Evolutionary conservation across 2,113 vertebrate species (phyloP).

Genomic region (Eonycteris spelaea): DNA sequence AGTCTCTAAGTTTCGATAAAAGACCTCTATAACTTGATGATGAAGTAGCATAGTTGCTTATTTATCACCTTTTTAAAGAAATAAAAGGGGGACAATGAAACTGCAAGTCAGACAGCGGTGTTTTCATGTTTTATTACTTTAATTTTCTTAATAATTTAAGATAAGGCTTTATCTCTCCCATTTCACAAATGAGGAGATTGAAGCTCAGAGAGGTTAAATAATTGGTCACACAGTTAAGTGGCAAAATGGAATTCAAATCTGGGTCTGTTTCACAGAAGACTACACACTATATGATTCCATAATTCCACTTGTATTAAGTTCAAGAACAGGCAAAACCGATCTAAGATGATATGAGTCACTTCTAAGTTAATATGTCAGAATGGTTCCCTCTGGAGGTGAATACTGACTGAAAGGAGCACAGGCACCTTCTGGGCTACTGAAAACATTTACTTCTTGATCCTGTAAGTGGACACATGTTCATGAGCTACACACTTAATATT

Average conservation of each 20-base stretch:
- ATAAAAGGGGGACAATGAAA: background rate
- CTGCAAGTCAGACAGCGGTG: background rate
- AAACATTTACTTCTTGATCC: background rate
- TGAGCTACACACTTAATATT: background rate
- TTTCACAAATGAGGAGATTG: slow-evolving; percentile 10
- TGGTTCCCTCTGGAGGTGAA: background rate
- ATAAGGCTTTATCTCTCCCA: background rate
- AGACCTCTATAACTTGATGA: background rate
- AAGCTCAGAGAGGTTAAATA: background rate
- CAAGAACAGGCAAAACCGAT: background rate
- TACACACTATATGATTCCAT: background rate
- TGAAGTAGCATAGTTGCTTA: background rate
- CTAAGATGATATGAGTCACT: background rate
- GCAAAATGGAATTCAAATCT: slow-evolving; percentile 2
- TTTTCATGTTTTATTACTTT: background rate
- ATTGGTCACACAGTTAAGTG: background rate
- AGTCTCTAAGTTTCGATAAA: background rate
- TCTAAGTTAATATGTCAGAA: background rate
- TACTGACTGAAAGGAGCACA: background rate
- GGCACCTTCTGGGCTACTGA: background rate
- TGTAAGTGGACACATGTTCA: background rate
- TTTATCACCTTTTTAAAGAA: background rate
- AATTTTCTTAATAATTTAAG: background rate
- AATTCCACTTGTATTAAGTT: background rate
- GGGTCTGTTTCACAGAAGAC: background rate